Evolutionary conservation across 2,888 invertebrate genomes (phyloP), one percentile per base, ranked within the genome.

Genomic region (Agrochola macilenta): DNA sequence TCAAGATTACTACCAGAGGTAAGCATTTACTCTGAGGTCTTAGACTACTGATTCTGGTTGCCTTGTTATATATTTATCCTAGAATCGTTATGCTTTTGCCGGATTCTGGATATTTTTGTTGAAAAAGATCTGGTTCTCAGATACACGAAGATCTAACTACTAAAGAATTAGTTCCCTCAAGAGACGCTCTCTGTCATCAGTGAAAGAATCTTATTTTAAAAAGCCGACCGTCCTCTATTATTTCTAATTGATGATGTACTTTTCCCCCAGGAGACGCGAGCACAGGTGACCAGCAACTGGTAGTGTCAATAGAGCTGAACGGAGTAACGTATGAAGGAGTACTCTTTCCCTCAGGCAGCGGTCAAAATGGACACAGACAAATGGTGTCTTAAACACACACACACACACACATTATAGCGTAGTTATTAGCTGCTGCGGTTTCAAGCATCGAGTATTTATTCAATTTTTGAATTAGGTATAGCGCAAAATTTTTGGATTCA

Each of bases 291-390:
- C 98, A 98, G 91, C 99, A 99, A 76, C 96, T 99, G 85, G 98
- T 98, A 60, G 99, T 99, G 54, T 99, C 99, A 91, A 99, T 99
- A 98, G 99, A 99, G 95, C 97, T 99, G 82, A 99, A 99, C 93
- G 99, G 99, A 65, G 98, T 99, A 73, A 98, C 98, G 94, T 99
- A 99, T 95, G 99, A 99, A 95, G 99, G 99, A 35, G 98, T 99
- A 14, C 97, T 99, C 12, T 99, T 99, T 94, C 96, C 96, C 65
- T 93, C 96, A 81, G 93, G 93, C 73, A 97, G 94, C 87, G 94
- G 94, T n/a, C 95, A 94, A 79, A 95, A 95, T 83, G 94, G 94
- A 54, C 95, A 96, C 90, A 92, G 95, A 91, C 95, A 95, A 90
- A 95, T 96, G 95, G 95, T 96, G 60, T 96, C 96, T 83, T 96